Conservation (phyloP, 2,888 invertebrate species). For the Suillia variegata region DNA sequence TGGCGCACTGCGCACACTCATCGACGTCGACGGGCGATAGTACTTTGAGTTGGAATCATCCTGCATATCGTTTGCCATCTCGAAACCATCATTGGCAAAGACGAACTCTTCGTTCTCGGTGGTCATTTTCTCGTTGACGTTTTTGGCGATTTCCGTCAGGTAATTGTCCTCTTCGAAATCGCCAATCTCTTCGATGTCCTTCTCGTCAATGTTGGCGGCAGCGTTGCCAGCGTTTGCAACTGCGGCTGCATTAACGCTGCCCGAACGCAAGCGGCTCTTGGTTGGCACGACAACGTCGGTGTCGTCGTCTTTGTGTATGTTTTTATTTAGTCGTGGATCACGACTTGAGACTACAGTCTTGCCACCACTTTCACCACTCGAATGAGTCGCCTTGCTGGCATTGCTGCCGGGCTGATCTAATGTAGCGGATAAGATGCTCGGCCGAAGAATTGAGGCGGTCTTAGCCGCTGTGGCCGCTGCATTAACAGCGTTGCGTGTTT, state of each 20-base stretch:
- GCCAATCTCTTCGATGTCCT: slow-evolving; percentile 28
- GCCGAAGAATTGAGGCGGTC: slow-evolving; percentile 9
- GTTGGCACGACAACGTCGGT: not conserved
- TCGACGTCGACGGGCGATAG: slow-evolving; percentile 55
- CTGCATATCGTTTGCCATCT: slow-evolving; percentile 41
- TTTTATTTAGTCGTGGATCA: slow-evolving; percentile 58
- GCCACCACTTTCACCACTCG: slow-evolving; percentile 26
- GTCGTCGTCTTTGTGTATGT: slow-evolving; percentile 48
- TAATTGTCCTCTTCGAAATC: slow-evolving; percentile 57
- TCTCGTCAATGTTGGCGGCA: slow-evolving; percentile 4
- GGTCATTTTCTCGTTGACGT: slow-evolving; percentile 59
- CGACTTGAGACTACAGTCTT: slow-evolving; percentile 47
- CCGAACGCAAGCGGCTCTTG: slow-evolving; percentile 3
- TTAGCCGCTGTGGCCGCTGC: slow-evolving; percentile 14
- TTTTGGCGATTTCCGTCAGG: slow-evolving; percentile 59
- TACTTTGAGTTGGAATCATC: slow-evolving; percentile 36
- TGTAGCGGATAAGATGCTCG: slow-evolving; percentile 15
- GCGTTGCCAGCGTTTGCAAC: slow-evolving; percentile 20
- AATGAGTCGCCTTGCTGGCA: slow-evolving; percentile 3
- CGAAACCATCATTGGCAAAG: slow-evolving; percentile 57
- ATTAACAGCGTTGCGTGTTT: slow-evolving; percentile 18
- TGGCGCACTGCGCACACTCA: slow-evolving; percentile 58
- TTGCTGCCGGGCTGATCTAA: slow-evolving; percentile 28
- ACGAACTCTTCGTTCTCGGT: slow-evolving; percentile 57
- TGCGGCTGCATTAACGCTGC: slow-evolving; percentile 10